Evolutionary conservation across 2,113 vertebrate species (phyloP).

Genomic region (Ammodramus savannarum): DNA sequence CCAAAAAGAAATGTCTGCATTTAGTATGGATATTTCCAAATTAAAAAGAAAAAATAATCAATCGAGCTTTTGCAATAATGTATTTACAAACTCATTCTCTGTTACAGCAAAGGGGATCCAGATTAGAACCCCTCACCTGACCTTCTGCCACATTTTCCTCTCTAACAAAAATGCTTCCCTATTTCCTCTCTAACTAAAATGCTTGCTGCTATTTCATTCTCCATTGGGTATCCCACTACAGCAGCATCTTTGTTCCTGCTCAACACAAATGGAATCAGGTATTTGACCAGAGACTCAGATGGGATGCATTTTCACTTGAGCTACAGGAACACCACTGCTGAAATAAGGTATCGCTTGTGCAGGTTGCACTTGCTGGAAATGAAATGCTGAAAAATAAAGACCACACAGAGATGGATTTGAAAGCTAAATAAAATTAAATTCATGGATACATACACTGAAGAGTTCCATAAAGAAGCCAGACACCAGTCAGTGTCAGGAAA

Average conservation of each 20-base stretch:
- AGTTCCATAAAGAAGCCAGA: slow-evolving; percentile 83
- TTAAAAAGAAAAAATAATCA: background rate
- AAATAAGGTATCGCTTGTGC: background rate
- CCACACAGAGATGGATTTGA: fast-evolving
- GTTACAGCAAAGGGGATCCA: background rate
- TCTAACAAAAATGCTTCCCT: background rate
- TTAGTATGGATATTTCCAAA: background rate
- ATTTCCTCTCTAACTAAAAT: background rate
- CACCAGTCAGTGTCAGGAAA: slow-evolving; percentile 73
- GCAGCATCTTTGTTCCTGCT: background rate
- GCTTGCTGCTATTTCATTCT: background rate
- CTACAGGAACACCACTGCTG: background rate
- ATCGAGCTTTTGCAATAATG: background rate
- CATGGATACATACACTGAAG: slow-evolving; percentile 81
- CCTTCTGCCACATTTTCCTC: background rate
- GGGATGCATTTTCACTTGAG: background rate
- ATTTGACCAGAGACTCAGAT: background rate
- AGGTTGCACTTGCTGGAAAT: background rate
- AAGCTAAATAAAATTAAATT: background rate
- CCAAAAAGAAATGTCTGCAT: background rate
- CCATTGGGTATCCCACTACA: background rate
- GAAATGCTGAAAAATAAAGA: background rate
- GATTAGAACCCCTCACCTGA: background rate
- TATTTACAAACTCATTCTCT: background rate
- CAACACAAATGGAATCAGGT: background rate